phyloP scores from a whole-genome alignment of 2,888 invertebrate species.

The Tetanocera ferruginea region DNA sequence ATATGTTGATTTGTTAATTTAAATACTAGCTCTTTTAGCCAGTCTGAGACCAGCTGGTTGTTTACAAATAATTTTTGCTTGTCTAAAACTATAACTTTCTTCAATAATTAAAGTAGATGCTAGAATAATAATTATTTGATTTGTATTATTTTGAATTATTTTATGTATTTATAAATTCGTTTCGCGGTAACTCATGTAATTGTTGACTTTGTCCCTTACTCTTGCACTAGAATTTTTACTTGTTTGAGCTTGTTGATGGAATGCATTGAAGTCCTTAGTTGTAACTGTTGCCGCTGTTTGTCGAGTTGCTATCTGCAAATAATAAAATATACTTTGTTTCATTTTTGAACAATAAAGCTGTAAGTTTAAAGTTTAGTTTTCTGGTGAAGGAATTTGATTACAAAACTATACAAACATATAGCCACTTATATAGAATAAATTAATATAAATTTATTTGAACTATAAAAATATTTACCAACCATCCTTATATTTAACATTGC shows the following conservation, averaged over 20 bases:
- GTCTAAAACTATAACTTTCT: not conserved
- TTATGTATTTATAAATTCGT: constrained; percentile 64
- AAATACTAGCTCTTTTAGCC: not conserved
- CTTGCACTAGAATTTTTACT: constrained; percentile 43
- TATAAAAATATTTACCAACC: no score
- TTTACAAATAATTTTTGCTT: not conserved
- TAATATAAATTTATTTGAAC: no score
- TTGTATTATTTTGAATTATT: not conserved
- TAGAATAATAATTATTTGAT: not conserved
- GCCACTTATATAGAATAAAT: no score
- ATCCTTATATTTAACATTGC: no score
- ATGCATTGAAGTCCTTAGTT: constrained; percentile 44
- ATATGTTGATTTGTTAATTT: constrained; percentile 49
- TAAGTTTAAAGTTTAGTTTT: no score
- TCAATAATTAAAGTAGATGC: not conserved
- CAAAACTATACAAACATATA: no score
- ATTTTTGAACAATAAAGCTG: no score
- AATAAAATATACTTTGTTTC: constrained; percentile 19
- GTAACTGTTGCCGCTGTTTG: constrained; percentile 44
- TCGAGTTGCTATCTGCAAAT: constrained; percentile 57
- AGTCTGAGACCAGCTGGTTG: no score
- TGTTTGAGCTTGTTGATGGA: constrained; percentile 41
- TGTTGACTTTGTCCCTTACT: constrained; percentile 62
- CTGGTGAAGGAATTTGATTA: no score
- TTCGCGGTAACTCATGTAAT: constrained; percentile 66